Conservation (phyloP, 2,113 vertebrate species). For the Todiramphus saurophagus region DNA sequence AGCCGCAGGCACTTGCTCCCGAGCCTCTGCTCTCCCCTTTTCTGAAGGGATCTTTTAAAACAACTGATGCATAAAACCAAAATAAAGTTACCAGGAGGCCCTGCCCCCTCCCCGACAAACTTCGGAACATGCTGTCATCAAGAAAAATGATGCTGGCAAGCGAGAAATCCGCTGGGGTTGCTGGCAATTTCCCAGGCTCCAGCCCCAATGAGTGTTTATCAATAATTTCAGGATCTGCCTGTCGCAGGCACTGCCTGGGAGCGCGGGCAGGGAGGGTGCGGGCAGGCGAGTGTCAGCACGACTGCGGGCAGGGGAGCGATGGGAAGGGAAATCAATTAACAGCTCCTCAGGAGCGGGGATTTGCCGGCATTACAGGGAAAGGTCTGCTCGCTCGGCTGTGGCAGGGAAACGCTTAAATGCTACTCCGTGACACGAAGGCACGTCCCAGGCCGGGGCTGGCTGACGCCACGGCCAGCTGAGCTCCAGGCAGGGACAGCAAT, state of each 20-base stretch:
- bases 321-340: background rate
- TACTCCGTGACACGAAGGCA: background rate
- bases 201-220: constrained; percentile 73
- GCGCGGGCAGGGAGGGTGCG: background rate
- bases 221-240: constrained; percentile 65
- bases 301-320: background rate
- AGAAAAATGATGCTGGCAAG: constrained; percentile 79
- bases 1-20: background rate
- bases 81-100: constrained; percentile 9
- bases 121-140: constrained; percentile 68
- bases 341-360: background rate
- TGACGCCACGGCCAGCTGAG: background rate
- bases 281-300: background rate
- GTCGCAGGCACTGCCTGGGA: background rate
- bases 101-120: constrained; percentile 16
- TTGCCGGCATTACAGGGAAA: background rate
- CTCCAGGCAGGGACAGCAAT: background rate
- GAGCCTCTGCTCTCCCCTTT: background rate
- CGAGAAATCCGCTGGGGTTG: constrained; percentile 69
- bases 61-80: background rate
- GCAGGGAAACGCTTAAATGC: background rate
- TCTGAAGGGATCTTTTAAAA: background rate
- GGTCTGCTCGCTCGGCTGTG: accelerated
- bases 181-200: constrained; percentile 69
- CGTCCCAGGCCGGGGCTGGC: background rate